Percentiles rank a stretch among this genome's conserved stretches.
phyloP scores from a whole-genome alignment of 2,888 invertebrate species.

The Cerastis leucographa region DNA sequence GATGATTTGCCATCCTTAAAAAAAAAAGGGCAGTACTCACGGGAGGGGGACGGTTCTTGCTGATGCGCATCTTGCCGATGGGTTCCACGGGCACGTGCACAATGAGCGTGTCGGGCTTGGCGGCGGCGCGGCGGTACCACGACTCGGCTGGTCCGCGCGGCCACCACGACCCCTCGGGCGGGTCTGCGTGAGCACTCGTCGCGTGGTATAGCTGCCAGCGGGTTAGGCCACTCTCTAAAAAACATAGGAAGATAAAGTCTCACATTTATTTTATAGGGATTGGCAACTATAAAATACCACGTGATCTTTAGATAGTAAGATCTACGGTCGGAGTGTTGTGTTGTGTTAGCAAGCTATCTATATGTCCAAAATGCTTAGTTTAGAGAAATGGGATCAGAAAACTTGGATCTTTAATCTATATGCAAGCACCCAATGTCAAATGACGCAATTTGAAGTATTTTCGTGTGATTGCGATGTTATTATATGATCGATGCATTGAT shows the following conservation, averaged over 20 bases:
- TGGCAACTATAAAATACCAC: neutral
- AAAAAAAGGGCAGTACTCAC: conserved; percentile 74
- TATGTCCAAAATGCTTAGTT: neutral
- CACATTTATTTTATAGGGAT: neutral
- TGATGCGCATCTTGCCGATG: conserved; percentile 76
- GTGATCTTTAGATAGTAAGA: neutral
- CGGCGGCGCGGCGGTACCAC: conserved; percentile 83
- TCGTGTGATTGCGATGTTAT: neutral
- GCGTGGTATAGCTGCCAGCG: conserved; percentile 86
- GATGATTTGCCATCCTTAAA: too few relatives aligned
- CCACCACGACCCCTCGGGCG: conserved; percentile 81
- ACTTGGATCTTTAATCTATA: neutral
- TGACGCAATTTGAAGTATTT: conserved; percentile 4
- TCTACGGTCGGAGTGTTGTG: neutral
- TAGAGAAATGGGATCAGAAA: neutral
- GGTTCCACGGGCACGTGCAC: conserved; percentile 84
- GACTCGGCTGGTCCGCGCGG: conserved; percentile 80
- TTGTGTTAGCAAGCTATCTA: neutral
- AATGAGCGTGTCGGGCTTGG: conserved; percentile 75
- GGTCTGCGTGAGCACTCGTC: conserved; percentile 78
- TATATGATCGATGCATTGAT: conserved; percentile 24
- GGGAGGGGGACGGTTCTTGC: conserved; percentile 73
- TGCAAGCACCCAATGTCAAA: neutral
- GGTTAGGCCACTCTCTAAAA: conserved; percentile 84
- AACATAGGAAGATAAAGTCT: neutral